Percentiles rank a stretch among this genome's conserved stretches.
These are phyloP conservation scores for Melinopterus prodromus DNA, from an alignment of 2,888 invertebrate genomes.

Conservation along the genomic window DNA sequence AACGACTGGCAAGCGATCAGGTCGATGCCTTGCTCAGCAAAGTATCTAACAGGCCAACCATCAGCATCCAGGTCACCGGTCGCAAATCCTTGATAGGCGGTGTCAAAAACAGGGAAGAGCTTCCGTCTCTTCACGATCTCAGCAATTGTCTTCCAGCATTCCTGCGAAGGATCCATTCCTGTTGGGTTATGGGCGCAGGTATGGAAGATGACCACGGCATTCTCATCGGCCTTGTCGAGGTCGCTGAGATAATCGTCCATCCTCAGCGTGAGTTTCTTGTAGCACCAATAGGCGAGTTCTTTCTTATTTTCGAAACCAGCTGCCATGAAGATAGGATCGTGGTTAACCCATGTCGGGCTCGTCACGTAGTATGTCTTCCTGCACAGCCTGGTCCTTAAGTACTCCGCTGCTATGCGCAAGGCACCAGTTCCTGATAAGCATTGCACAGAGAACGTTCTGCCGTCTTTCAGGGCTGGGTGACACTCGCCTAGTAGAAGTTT, in stretches of 20 bases:
- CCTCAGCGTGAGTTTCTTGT: slow-evolving; percentile 74
- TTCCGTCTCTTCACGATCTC: slow-evolving; percentile 72
- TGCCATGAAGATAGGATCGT: slow-evolving; percentile 84
- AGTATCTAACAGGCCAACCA: slow-evolving; percentile 91
- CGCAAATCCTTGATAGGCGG: slow-evolving; percentile 96
- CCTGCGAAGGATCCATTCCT: slow-evolving; percentile 92
- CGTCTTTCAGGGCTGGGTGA: slow-evolving; percentile 74
- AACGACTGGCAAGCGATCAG: slow-evolving; percentile 95
- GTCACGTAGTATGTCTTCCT: slow-evolving; percentile 84
- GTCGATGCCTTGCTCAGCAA: slow-evolving; percentile 88
- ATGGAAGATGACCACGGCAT: slow-evolving; percentile 90
- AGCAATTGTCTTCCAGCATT: slow-evolving; percentile 92
- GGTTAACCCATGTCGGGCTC: slow-evolving; percentile 98
- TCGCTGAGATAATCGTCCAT: slow-evolving; percentile 82
- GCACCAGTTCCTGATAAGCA: slow-evolving; percentile 95
- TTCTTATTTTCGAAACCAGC: slow-evolving; percentile 82
- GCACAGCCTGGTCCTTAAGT: slow-evolving; percentile 76
- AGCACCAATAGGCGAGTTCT: slow-evolving; percentile 95
- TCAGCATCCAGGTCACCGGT: slow-evolving; percentile 93
- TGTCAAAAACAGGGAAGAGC: slow-evolving; percentile 92
- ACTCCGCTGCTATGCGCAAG: slow-evolving; percentile 88
- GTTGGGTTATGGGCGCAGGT: slow-evolving; percentile 99
- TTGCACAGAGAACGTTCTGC: slow-evolving; percentile 87
- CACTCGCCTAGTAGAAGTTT: slow-evolving; percentile 86
- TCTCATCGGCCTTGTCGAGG: slow-evolving; percentile 78